phyloP scores from a whole-genome alignment of 1,140 invertebrate genomes.

The Ips typographus region DNA sequence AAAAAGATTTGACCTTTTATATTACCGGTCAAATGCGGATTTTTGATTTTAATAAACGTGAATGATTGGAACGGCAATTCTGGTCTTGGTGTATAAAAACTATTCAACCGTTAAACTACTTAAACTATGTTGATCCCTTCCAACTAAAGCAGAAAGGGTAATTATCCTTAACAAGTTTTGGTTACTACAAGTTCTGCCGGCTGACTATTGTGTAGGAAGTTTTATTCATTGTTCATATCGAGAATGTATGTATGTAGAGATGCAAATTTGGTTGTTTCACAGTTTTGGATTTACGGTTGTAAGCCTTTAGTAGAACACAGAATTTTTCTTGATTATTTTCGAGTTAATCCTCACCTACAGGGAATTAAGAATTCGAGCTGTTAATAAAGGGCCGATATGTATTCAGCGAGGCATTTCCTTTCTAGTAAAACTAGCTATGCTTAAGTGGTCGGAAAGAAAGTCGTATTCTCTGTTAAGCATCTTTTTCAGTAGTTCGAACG shows the following conservation, averaged over 20 bases:
- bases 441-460: slow-evolving; percentile 36
- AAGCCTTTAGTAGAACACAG: neutral
- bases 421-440: slow-evolving; percentile 34
- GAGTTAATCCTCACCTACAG: neutral
- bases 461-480: slow-evolving; percentile 36
- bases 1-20: slow-evolving; percentile 12
- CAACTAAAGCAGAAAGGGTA: slow-evolving; percentile 26
- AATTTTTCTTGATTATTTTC: too few species aligned
- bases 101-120: slow-evolving; percentile 31
- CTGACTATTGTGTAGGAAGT: slow-evolving; percentile 23
- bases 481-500: slow-evolving; percentile 35
- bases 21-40: slow-evolving; percentile 11
- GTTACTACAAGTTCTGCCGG: slow-evolving; percentile 22
- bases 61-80: slow-evolving; percentile 12
- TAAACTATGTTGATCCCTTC: slow-evolving; percentile 30
- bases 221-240: slow-evolving; percentile 27
- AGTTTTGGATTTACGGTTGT: slow-evolving; percentile 3
- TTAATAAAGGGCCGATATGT: slow-evolving; percentile 23
- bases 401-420: slow-evolving; percentile 28
- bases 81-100: slow-evolving; percentile 23
- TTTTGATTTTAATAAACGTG: neutral
- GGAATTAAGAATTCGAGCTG: neutral
- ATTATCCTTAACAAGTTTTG: slow-evolving; percentile 31
- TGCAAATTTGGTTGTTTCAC: slow-evolving; percentile 8
- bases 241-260: slow-evolving; percentile 13